Base-by-base conservation (phyloP, 2,113 vertebrate genomes). In the Apodemus sylvaticus region DNA sequence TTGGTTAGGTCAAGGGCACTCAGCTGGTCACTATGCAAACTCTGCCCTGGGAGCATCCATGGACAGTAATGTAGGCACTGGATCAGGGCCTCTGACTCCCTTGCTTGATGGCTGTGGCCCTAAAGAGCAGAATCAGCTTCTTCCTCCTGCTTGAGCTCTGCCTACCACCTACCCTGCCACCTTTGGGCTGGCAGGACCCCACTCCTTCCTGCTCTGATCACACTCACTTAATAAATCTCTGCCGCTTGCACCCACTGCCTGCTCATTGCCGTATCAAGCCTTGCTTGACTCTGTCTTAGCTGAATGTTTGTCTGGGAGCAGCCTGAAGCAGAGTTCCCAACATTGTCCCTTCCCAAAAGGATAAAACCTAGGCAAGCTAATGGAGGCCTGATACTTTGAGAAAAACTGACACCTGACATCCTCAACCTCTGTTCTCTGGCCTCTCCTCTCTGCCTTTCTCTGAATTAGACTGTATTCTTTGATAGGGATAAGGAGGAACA, bases 21-120 rank as follows among this genome's bases (percentile, higher is more conserved):
- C 7, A 58, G 60, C 79, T 92, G 96, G 92, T 94, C 97, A 96
- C 97, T 97, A 98, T 98, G 97, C 97, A 98, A 97, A 96, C 86
- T 78, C 89, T 95, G 93, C 92, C 94, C 58, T 7, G 70, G 89
- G 55, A 93, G 94, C 87, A 78, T 83, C 94, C 55, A 1, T 51
- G 62, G 96, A 87, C 42, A 51, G 93, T 45, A 77, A 90, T 36
- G 85, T 90, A 91, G 92, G 92, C 45, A n/a, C 95, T 88, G 87
- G 81, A n/a, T 42, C 13, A 45, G 20, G 89, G 79, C 42, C n/a
- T 92, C 51, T 86, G n/a, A 86, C 78, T 85, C 87, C 76, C 62
- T 70, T 26, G 26, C 94, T 94, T 96, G 85, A 82, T 86, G 97
- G 88, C 95, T 90, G 86, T 93, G 76, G 93, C 88, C 90, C 91